A percentile compares a stretch with the other conserved stretches of the same genome.
phyloP scores from a whole-genome alignment of 2,113 vertebrate species.

The Heterotilapia buettikoferi region DNA sequence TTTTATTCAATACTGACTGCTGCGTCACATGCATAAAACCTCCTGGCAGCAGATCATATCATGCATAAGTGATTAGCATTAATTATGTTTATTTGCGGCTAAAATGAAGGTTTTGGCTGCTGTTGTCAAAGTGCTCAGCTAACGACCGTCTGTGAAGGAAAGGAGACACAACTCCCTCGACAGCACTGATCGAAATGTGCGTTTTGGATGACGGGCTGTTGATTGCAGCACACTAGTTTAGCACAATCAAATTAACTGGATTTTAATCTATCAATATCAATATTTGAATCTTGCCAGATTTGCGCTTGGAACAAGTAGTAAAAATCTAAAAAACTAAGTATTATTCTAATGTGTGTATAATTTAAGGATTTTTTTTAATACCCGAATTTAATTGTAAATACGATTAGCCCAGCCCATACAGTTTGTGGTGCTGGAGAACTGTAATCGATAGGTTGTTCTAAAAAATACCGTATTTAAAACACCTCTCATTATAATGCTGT shows the following conservation, averaged over 20 bases:
- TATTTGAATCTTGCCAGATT: not conserved
- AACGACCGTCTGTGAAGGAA: not conserved
- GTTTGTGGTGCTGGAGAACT: not conserved
- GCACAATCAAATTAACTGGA: not conserved
- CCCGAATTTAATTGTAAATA: not conserved
- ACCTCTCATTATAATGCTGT: not conserved
- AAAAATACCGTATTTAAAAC: not conserved
- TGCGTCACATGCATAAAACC: not conserved
- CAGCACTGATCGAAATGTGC: not conserved
- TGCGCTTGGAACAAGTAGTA: not conserved
- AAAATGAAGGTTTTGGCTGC: not conserved
- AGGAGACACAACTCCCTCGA: not conserved
- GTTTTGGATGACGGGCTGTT: not conserved
- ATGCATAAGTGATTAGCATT: not conserved
- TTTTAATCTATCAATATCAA: not conserved
- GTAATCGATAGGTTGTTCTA: not conserved
- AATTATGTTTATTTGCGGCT: not conserved
- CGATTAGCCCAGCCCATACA: rapidly evolving
- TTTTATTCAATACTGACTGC: not conserved
- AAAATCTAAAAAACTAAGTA: not conserved
- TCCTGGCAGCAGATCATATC: not conserved
- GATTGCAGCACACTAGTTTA: not conserved
- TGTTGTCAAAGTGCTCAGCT: not conserved
- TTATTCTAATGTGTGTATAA: not conserved
- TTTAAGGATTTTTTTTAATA: not conserved